Conservation (phyloP, 2,113 vertebrate genomes). For the Muntiacus muntjak region DNA sequence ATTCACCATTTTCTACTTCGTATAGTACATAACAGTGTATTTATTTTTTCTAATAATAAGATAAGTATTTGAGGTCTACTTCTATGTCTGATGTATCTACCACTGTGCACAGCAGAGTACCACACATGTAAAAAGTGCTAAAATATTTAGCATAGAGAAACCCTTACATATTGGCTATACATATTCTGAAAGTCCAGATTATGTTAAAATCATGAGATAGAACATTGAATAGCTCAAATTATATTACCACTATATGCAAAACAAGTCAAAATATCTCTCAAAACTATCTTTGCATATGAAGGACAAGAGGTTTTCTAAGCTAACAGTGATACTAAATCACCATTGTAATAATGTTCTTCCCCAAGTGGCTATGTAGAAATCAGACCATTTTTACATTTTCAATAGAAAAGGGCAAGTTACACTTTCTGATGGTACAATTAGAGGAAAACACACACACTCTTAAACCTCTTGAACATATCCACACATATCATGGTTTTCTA, state of each 20-base stretch:
- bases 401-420: conserved; percentile 38
- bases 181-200: not conserved
- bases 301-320: not conserved
- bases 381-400: conserved; percentile 39
- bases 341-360: not conserved
- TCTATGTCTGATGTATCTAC: not conserved
- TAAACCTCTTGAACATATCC: not conserved
- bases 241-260: not conserved
- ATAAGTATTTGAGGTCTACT: not conserved
- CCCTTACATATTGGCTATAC: not conserved
- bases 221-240: not conserved
- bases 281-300: not conserved
- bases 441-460: not conserved
- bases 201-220: not conserved
- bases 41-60: conserved; percentile 2
- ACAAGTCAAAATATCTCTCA: not conserved
- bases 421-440: not conserved
- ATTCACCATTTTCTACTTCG: not conserved
- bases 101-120: not conserved
- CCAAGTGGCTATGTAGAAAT: not conserved
- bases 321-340: not conserved
- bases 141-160: not conserved
- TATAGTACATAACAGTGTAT: not conserved
- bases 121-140: not conserved
- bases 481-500: not conserved